A percentile compares a stretch with the other conserved stretches of the same genome.
Conservation (phyloP, 53 echinoderm and acorn worm genomes). For the Mesocentrotus franciscanus region DNA sequence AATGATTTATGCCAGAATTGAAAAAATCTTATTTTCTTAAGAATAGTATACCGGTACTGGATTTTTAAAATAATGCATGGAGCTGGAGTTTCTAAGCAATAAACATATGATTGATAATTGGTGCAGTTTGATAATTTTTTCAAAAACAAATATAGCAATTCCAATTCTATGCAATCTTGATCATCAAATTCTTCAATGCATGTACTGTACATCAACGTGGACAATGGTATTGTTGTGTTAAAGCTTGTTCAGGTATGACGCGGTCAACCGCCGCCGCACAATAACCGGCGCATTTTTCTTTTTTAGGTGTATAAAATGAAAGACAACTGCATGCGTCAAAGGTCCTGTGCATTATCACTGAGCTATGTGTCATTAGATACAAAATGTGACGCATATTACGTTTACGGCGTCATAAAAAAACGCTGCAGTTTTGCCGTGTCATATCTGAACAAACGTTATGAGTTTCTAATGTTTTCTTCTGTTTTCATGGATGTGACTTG, state of each 20-base stretch:
- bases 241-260: not conserved
- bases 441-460: too few relatives aligned
- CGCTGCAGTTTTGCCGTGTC: too few relatives aligned
- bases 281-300: too few relatives aligned
- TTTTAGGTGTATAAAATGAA: too few relatives aligned
- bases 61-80: not conserved
- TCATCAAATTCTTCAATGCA: not conserved
- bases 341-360: too few relatives aligned
- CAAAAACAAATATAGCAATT: not conserved
- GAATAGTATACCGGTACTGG: not conserved
- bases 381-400: too few relatives aligned
- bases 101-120: not conserved
- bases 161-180: not conserved
- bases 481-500: not conserved
- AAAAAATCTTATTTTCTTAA: not conserved
- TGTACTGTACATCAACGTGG: not conserved
- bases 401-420: too few relatives aligned
- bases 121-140: not conserved
- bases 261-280: too few relatives aligned
- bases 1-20: not conserved
- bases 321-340: too few relatives aligned
- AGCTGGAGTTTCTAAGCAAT: not conserved
- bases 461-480: not conserved
- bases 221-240: not conserved
- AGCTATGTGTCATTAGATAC: too few relatives aligned